A percentile compares a stretch with the other conserved stretches of the same genome.
These are phyloP conservation scores for Homarus gammarus DNA, from an alignment of 2,888 invertebrate species.

Conservation along the genomic window DNA sequence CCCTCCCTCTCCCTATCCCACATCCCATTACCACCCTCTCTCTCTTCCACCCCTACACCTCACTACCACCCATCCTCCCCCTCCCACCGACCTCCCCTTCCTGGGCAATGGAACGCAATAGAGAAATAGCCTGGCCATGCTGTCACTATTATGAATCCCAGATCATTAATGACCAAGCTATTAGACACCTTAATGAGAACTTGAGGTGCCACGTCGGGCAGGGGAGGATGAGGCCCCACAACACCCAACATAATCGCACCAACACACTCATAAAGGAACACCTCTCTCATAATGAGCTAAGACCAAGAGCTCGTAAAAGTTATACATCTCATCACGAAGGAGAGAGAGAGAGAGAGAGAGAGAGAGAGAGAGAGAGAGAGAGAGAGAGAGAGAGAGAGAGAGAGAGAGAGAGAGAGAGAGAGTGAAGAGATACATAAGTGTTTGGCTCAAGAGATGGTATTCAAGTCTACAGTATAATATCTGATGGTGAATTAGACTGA, in stretches of 20 bases:
- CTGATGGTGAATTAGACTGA: no score
- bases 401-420: no score
- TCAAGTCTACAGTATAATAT: no score
- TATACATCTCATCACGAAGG: slow-evolving; percentile 10
- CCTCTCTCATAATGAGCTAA: slow-evolving; percentile 44
- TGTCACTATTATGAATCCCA: slow-evolving; percentile 58
- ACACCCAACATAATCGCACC: slow-evolving; percentile 38
- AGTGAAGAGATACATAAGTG: no score
- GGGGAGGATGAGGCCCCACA: slow-evolving; percentile 22
- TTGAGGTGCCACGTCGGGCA: slow-evolving; percentile 13
- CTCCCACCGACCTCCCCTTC: not conserved
- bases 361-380: no score
- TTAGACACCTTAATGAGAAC: slow-evolving; percentile 45
- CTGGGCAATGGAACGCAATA: not conserved
- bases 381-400: no score
- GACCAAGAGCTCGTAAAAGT: slow-evolving; percentile 26
- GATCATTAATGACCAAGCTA: slow-evolving; percentile 51
- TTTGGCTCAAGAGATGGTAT: no score
- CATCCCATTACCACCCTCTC: not conserved
- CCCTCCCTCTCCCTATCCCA: not conserved
- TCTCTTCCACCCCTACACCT: slow-evolving; percentile 15
- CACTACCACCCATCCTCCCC: not conserved
- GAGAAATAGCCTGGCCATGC: not conserved
- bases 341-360: no score
- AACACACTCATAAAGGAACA: slow-evolving; percentile 16